A percentile compares a stretch with the other conserved stretches of the same genome.
Conservation (phyloP, 2,113 vertebrate genomes). For the Eupsittula cactorum region DNA sequence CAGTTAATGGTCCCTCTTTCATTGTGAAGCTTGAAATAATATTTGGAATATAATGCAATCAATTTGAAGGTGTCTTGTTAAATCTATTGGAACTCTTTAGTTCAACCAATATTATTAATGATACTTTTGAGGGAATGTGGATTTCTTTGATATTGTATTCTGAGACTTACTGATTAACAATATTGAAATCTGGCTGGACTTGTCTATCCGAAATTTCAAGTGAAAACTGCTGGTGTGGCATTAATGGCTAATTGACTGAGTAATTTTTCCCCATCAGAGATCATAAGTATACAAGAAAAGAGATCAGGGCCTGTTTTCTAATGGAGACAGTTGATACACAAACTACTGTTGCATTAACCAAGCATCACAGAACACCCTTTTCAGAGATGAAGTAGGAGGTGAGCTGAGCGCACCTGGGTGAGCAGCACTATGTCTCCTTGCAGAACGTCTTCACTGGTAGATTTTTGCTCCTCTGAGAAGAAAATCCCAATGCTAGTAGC, state of each 20-base stretch:
- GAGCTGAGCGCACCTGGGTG: rapidly evolving
- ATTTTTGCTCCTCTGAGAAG: neutral
- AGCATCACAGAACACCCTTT: neutral
- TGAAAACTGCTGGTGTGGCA: neutral
- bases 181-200: neutral
- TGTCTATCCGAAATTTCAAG: neutral
- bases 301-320: neutral
- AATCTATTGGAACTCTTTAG: neutral
- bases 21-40: neutral
- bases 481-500: neutral
- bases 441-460: neutral
- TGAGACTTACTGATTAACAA: neutral
- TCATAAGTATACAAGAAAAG: neutral
- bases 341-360: neutral
- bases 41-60: neutral
- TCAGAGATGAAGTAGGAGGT: neutral
- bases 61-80: neutral
- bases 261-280: neutral
- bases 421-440: neutral
- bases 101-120: neutral
- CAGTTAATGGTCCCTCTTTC: neutral
- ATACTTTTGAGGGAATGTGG: neutral
- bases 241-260: neutral
- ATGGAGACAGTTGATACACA: neutral
- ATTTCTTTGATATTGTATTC: neutral